Evolutionary conservation across 2,888 invertebrate species (phyloP), one percentile per base, ranked within the genome.

Genomic region (Apoda limacodes): DNA sequence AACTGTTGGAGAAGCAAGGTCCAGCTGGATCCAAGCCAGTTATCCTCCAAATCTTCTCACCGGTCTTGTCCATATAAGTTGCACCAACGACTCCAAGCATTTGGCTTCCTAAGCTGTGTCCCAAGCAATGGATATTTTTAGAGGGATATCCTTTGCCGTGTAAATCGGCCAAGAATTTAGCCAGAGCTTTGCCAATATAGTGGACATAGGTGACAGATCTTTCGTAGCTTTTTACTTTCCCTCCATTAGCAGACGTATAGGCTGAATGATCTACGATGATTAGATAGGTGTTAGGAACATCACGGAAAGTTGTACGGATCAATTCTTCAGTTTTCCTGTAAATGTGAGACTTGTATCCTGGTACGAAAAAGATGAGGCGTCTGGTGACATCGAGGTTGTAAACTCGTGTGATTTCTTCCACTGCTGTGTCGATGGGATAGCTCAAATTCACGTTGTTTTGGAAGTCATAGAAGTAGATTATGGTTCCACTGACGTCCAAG

Each of bases 21-120:
- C 80, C 80, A 0, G 80, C 80, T 9, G 80, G 80, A 39, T 80
- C 80, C 2, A 78, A 50, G 0, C 66, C 80, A 0, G 78, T 76
- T 1, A 76, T 50, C 11, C 70, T 55, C 60, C 62, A 60, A 4
- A 80, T 39, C 28, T 68, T 72, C 29, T 72, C 67, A 0, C 48
- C 49, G 0, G 74, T 75, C n/a, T 42, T 17, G 23, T 67, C 59
- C 2, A 37, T 59, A 44, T 67, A 78, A 2, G 37, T 50, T 0
- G 50, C 45, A 1, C 72, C 78, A 2, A 60, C 52, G 12, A 60
- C 57, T 0, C 68, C 74, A 0, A 76, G 43, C 47, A 78, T 76
- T 33, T 78, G 78, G 13, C 66, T 59, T 5, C 78, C 78, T 12
- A 78, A 52, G 27, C 78, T 78, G 30, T 78, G 76, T 1, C 78